These are phyloP conservation scores for Gorsachius magnificus DNA, from an alignment of 2,797 vertebrate genomes.

Conservation along the genomic window DNA sequence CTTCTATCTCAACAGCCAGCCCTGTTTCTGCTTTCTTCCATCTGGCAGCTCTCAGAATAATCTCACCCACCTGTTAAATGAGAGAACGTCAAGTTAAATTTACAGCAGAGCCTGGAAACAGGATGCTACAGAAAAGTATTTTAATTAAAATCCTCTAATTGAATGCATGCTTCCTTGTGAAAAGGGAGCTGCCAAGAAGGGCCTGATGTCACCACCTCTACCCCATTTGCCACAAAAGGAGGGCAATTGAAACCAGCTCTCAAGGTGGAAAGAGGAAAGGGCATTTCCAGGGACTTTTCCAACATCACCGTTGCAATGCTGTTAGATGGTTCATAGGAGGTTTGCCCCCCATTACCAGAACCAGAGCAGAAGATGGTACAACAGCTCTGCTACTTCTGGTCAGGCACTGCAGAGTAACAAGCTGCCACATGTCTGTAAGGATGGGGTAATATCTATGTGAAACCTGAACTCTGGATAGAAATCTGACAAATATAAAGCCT, in stretches of 20 bases:
- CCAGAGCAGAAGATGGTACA: not conserved
- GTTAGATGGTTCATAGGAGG: not conserved
- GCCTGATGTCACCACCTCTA: slow-evolving; percentile 75
- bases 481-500: not conserved
- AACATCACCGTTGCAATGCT: not conserved
- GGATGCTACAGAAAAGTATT: slow-evolving; percentile 83
- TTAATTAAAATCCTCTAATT: slow-evolving; percentile 87
- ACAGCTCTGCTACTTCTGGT: not conserved
- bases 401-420: not conserved
- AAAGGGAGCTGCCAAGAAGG: slow-evolving; percentile 73
- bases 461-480: not conserved
- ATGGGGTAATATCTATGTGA: not conserved
- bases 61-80: slow-evolving; percentile 92
- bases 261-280: slow-evolving; percentile 21
- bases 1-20: slow-evolving; percentile 63
- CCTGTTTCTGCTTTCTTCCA: slow-evolving; percentile 72
- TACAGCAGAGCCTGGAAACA: slow-evolving; percentile 82
- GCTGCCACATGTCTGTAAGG: not conserved
- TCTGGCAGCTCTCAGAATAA: slow-evolving; percentile 84
- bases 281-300: slow-evolving; percentile 41
- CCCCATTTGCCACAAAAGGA: slow-evolving; percentile 54
- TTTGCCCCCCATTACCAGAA: slow-evolving; percentile 18
- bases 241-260: slow-evolving; percentile 71
- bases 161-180: slow-evolving; percentile 78
- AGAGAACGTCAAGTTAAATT: slow-evolving; percentile 90